Conservation (phyloP, 2,888 invertebrate species). For the Harmothoe impar region DNA sequence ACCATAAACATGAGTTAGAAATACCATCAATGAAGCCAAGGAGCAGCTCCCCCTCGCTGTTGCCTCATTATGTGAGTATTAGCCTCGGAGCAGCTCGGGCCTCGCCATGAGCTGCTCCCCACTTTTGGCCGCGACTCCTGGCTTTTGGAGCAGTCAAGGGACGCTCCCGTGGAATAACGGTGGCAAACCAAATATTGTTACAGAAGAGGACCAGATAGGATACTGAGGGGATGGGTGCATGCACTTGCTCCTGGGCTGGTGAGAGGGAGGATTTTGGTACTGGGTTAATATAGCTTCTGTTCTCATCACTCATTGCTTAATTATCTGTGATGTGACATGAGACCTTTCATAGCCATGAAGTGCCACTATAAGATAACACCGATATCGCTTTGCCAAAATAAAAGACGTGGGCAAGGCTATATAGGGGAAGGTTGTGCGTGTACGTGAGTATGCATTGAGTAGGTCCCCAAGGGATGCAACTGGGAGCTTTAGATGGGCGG, state of each 20-base stretch:
- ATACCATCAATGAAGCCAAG: conserved; percentile 22
- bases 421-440: background rate
- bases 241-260: background rate
- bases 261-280: background rate
- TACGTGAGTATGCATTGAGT: background rate
- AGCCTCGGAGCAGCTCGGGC: background rate
- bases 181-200: background rate
- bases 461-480: background rate
- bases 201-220: background rate
- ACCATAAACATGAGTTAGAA: conserved; percentile 29
- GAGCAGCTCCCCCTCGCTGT: background rate
- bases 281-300: background rate
- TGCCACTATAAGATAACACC: too few species aligned
- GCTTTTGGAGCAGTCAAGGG: background rate
- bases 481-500: background rate
- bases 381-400: too few species aligned
- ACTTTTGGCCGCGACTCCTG: background rate
- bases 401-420: background rate
- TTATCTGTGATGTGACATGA: too few species aligned
- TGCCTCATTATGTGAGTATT: conserved; percentile 18
- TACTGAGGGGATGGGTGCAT: background rate
- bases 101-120: conserved; percentile 1
- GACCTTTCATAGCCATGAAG: too few species aligned
- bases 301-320: too few species aligned
- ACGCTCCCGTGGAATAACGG: background rate